Percentiles rank a stretch among this genome's conserved stretches.
Evolutionary conservation across 2,888 invertebrate genomes (phyloP).

Genomic region (Trissolcus japonicus): DNA sequence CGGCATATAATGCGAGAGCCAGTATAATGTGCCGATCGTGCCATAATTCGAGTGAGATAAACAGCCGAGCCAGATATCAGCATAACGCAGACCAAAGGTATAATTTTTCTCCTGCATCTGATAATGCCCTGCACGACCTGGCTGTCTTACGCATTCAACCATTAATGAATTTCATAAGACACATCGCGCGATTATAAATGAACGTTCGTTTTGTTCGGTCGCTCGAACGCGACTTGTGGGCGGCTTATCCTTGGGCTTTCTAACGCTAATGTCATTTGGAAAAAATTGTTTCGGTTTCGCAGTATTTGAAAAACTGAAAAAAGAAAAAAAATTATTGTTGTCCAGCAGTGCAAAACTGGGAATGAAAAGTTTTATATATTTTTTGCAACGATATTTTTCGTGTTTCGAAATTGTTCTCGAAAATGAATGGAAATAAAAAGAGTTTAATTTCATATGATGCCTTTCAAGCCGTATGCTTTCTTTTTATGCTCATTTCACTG

Average conservation of each 20-base stretch:
- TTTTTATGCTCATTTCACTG: conserved; percentile 16
- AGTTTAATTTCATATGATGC: too few species aligned
- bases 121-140: conserved; percentile 58
- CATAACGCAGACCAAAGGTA: conserved; percentile 46
- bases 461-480: conserved; percentile 6
- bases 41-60: conserved; percentile 57
- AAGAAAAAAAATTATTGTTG: not conserved
- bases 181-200: conserved; percentile 60
- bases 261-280: conserved; percentile 57
- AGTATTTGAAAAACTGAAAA: not conserved
- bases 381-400: not conserved
- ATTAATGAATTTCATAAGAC: conserved; percentile 67
- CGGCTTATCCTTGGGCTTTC: conserved; percentile 69
- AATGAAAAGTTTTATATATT: not conserved
- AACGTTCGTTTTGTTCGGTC: conserved; percentile 56
- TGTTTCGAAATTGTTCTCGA: too few species aligned
- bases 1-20: conserved; percentile 47
- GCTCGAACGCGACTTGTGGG: conserved; percentile 60
- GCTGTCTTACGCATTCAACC: conserved; percentile 44
- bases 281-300: conserved; percentile 3
- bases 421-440: too few species aligned
- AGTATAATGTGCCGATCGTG: conserved; percentile 52
- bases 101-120: conserved; percentile 60
- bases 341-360: not conserved
- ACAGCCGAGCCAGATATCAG: conserved; percentile 32